Conservation (phyloP, 2,113 vertebrate species). For the Poeciliopsis prolifica region DNA sequence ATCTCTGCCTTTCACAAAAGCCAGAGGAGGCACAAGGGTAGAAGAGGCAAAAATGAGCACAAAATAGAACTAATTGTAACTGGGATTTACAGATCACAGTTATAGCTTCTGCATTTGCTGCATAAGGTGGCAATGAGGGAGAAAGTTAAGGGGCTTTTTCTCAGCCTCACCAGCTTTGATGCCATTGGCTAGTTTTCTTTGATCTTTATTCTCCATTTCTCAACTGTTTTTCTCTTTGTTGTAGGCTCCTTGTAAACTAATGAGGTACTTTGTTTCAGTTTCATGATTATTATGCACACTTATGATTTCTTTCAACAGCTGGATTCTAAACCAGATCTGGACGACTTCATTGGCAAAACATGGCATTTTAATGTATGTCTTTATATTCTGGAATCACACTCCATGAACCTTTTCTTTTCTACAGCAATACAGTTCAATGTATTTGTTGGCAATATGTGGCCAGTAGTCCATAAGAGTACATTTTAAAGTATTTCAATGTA, state of each 20-base stretch:
- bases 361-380: too few species aligned
- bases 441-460: too few species aligned
- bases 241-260: conserved; percentile 14
- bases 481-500: too few species aligned
- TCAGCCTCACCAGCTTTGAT: conserved; percentile 34
- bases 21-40: conserved; percentile 52
- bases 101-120: conserved; percentile 18
- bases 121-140: conserved; percentile 20
- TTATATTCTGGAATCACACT: too few species aligned
- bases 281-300: background rate
- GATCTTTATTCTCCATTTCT: conserved; percentile 30
- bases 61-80: conserved; percentile 6
- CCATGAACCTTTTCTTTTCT: too few species aligned
- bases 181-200: conserved; percentile 23
- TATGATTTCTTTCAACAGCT: background rate
- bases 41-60: conserved; percentile 17
- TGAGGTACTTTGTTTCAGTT: conserved; percentile 6
- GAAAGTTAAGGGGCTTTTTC: conserved; percentile 33
- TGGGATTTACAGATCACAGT: conserved; percentile 43
- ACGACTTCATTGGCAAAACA: too few species aligned
- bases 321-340: background rate
- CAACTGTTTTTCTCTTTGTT: conserved; percentile 3
- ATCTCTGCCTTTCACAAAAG: conserved; percentile 28
- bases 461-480: too few species aligned
- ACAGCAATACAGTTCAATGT: too few species aligned